Evolutionary conservation across 2,113 vertebrate genomes (phyloP), one percentile per base, ranked within the genome.

Genomic region (Larimichthys crocea): DNA sequence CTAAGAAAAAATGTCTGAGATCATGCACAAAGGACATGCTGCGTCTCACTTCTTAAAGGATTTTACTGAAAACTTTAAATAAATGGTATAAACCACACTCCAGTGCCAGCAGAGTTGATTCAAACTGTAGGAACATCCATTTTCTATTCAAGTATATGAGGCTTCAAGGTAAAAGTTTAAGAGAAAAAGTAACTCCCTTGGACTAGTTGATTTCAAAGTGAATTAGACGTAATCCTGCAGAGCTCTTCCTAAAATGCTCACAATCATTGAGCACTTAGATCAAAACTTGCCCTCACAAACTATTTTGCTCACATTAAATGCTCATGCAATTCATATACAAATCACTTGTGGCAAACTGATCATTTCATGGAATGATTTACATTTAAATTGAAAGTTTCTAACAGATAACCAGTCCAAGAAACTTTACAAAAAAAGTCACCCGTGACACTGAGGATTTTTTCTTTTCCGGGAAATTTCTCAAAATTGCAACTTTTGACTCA

Each of bases 11-110:
- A 64, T 64, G 15, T 31, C 63, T 59, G 68, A 63, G 63, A 84
- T 81, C 70, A 87, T 71, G 74, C 10, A 71, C 24, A 82, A 42
- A 86, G 89, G 66, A 83, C 75, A 62, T 24, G 31, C 62, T 64
- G 67, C 75, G 63, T 66, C 44, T 59, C 53, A 70, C 60, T 55
- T 61, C 65, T 73, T 56, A 59, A 72, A 83, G 20, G 22, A 62
- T 75, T 72, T 59, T 10, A 56, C 48, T 53, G 29, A 82, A 48
- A 76, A 81, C 56, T 61, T 76, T 4, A 29, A 31, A 84, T 64
- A 14, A 73, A 78, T 53, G 16, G 15, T 60, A 26, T 6, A 6
- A 66, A 46, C 31, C 10, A n/a, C 22, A 67, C 10, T 42, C 10
- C 9, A 14, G 46, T 5, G 11, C 19, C 49, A 57, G 44, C n/a